Evolutionary conservation across 2,888 invertebrate species (phyloP).

Genomic region (Allygus modestus): DNA sequence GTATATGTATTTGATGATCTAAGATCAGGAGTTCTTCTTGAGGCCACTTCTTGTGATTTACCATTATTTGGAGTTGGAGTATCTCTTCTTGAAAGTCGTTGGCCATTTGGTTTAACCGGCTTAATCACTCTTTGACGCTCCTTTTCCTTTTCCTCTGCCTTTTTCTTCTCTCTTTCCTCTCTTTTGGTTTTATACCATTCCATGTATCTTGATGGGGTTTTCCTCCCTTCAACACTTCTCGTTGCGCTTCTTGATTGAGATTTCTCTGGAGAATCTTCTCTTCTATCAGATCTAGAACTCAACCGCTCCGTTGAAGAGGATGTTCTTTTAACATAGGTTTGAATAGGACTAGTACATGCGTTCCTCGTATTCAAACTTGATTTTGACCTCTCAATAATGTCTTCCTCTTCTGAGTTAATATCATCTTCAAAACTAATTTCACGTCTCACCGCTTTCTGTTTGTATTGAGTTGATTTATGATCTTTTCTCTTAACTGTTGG

Average conservation of each 20-base stretch:
- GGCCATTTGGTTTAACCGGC: slow-evolving; percentile 74
- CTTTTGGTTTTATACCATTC: slow-evolving; percentile 86
- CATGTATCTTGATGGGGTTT: slow-evolving; percentile 82
- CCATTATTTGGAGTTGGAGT: slow-evolving; percentile 19
- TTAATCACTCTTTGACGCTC: slow-evolving; percentile 64
- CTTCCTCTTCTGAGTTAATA: slow-evolving; percentile 37
- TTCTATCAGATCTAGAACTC: slow-evolving; percentile 60
- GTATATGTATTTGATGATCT: background rate
- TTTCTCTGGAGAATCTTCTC: slow-evolving; percentile 58
- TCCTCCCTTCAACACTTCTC: slow-evolving; percentile 73
- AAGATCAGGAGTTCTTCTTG: slow-evolving; percentile 59
- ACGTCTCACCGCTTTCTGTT: slow-evolving; percentile 10
- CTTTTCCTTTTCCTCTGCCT: slow-evolving; percentile 75
- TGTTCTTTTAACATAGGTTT: slow-evolving; percentile 47
- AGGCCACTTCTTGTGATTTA: background rate
- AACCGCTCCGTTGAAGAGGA: slow-evolving; percentile 34
- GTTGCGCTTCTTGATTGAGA: slow-evolving; percentile 54
- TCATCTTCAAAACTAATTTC: slow-evolving; percentile 54
- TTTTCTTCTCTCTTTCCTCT: slow-evolving; percentile 74
- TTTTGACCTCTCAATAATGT: slow-evolving; percentile 57
- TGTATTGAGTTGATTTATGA: slow-evolving; percentile 12
- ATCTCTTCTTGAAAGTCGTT: slow-evolving; percentile 74
- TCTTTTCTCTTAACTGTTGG: slow-evolving; percentile 55
- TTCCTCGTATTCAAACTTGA: slow-evolving; percentile 58
- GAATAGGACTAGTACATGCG: slow-evolving; percentile 49